Evolutionary conservation across 1,140 invertebrate genomes (phyloP).

Genomic region (Monomorium pharaonis): DNA sequence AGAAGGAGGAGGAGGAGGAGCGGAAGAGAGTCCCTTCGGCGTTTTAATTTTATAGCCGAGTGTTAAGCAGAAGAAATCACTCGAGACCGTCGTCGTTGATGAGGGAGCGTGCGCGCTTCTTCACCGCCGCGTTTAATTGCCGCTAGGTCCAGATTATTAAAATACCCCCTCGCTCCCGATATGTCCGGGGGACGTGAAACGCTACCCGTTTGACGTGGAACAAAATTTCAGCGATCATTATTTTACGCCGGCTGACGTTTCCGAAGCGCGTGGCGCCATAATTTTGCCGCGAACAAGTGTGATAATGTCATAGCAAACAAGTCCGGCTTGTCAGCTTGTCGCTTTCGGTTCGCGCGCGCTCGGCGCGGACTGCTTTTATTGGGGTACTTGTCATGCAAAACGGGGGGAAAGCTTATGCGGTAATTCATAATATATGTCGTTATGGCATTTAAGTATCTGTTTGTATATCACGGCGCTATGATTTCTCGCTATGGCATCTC

Average conservation of each 20-base stretch:
- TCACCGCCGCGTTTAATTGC: slow-evolving; percentile 2
- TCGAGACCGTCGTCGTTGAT: background rate
- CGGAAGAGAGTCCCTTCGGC: background rate
- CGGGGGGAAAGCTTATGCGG: background rate
- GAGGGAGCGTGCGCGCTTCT: background rate
- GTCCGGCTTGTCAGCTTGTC: slow-evolving; percentile 33
- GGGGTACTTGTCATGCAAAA: slow-evolving; percentile 37
- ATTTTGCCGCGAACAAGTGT: slow-evolving; percentile 36
- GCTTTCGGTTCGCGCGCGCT: background rate
- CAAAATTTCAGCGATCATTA: slow-evolving; percentile 27
- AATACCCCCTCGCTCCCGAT: background rate
- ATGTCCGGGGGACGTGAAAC: background rate
- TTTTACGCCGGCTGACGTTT: background rate
- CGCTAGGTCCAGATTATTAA: slow-evolving; percentile 10
- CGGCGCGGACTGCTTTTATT: background rate
- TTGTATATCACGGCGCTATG: slow-evolving; percentile 6
- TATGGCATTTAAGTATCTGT: slow-evolving; percentile 28
- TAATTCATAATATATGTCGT: slow-evolving; percentile 36
- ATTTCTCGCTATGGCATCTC: background rate
- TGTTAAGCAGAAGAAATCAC: background rate
- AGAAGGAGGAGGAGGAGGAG: too few species aligned
- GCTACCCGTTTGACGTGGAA: background rate
- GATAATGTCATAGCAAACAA: slow-evolving; percentile 40
- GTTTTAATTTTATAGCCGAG: background rate
- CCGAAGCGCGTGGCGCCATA: background rate